Percentiles rank a stretch among this genome's conserved stretches.
phyloP scores from a whole-genome alignment of 2,113 vertebrate species.

The Glareola pratincola region DNA sequence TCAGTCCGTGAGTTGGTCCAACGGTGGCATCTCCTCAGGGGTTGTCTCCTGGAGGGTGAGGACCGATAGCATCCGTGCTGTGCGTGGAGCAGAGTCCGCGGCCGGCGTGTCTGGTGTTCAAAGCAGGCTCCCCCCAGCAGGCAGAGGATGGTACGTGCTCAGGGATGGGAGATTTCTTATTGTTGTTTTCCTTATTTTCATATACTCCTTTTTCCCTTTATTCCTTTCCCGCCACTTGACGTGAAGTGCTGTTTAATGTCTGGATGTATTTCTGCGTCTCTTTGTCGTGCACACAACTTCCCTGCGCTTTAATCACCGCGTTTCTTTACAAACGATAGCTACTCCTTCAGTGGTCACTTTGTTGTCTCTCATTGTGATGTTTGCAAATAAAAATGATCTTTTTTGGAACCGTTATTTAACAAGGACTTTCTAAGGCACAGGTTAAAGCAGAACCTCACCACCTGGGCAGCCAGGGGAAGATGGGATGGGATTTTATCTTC shows the following conservation, averaged over 20 bases:
- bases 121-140: background rate
- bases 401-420: background rate
- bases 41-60: background rate
- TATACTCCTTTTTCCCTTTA: background rate
- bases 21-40: background rate
- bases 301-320: fast-evolving
- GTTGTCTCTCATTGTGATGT: fast-evolving
- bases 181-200: background rate
- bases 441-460: background rate
- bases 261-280: background rate
- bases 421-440: background rate
- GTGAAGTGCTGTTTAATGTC: background rate
- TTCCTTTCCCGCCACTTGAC: fast-evolving
- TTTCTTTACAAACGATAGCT: background rate
- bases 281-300: background rate
- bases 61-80: fast-evolving
- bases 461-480: background rate
- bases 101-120: background rate
- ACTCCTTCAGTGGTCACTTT: background rate
- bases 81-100: fast-evolving
- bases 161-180: background rate
- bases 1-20: fast-evolving
- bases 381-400: background rate
- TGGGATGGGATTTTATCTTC: background rate
- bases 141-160: background rate